Conservation (phyloP, 2,113 vertebrate genomes). For the Eira barbara region DNA sequence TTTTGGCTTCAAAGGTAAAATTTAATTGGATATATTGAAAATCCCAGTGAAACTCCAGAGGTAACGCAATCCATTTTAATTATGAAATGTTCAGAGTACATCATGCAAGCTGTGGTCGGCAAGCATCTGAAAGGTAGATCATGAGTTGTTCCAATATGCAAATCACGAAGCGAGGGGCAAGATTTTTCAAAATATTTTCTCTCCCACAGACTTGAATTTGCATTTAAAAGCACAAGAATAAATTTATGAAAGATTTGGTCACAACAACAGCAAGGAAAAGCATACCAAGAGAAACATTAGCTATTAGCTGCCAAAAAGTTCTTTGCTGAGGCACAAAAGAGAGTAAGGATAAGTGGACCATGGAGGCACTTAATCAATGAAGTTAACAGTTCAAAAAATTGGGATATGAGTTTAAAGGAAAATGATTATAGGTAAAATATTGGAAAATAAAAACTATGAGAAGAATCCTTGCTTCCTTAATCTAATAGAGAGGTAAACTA, state of each 20-base stretch:
- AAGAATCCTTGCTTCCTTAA: not conserved
- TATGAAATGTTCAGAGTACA: not conserved
- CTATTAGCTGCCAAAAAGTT: not conserved
- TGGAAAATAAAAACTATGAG: not conserved
- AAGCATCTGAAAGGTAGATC: not conserved
- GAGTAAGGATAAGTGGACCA: not conserved
- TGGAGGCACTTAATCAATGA: not conserved
- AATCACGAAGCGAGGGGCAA: conserved; percentile 39
- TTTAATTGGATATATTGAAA: conserved; percentile 36
- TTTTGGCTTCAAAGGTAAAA: conserved; percentile 28
- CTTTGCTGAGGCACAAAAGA: not conserved
- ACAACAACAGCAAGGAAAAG: not conserved
- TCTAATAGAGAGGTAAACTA: not conserved
- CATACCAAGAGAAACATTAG: not conserved
- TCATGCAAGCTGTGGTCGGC: not conserved
- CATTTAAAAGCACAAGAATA: conserved; percentile 47
- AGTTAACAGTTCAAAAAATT: not conserved
- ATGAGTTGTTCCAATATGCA: not conserved
- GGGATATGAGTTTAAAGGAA: not conserved
- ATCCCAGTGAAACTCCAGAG: not conserved
- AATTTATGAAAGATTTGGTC: conserved; percentile 6
- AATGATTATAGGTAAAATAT: not conserved
- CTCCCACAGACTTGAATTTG: not conserved
- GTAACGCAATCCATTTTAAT: conserved; percentile 20
- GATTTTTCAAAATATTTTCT: conserved; percentile 17